Evolutionary conservation across 2,888 invertebrate species (phyloP), one percentile per base, ranked within the genome.

Genomic region (Pteria penguin): DNA sequence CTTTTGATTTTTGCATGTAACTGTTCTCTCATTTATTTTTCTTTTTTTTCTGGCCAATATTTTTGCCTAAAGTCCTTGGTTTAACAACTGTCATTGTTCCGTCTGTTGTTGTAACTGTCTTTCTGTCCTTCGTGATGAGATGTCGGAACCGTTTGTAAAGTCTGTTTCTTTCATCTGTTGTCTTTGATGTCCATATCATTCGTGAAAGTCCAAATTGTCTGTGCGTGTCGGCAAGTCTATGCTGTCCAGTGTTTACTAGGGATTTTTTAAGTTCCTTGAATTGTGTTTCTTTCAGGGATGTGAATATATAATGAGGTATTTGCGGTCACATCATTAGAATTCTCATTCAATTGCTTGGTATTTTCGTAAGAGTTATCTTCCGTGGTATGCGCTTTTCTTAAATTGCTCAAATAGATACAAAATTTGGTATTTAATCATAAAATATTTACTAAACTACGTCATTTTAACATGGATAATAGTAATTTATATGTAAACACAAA

Each of bases 11-110:
- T 72, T 72, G 0, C 45, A 36, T 24, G 63, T 54, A 3, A 14
- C 26, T 2, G 69, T 69, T 55, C 70, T 62, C 33, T 75, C 75
- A 11, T 55, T 65, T 27, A 62, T 63, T 32, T 69, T 62, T 5
- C 63, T 5, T n/a, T 61, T 75, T 75, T 29, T 61, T 62, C 45
- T 75, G 69, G 14, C 75, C 75, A 4, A 63, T 33, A 65, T 65
- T 68, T 24, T 58, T 70, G 8, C 70, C 69, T 2, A 36, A 32
- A 4, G 68, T 32, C 29, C 36, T 45, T 45, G 74, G 74, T 55
- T 54, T 24, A 0, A 61, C 32, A 29, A 68, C 1, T 4, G 29
- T 57, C 54, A 26, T 68, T 24, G 54, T 31, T 0, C 68, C 68
- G 33, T 74, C 63, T 1, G 62, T 68, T 4, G 68, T 61, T 1